Conservation (phyloP, 2,888 invertebrate species). For the Volucella inflata region DNA sequence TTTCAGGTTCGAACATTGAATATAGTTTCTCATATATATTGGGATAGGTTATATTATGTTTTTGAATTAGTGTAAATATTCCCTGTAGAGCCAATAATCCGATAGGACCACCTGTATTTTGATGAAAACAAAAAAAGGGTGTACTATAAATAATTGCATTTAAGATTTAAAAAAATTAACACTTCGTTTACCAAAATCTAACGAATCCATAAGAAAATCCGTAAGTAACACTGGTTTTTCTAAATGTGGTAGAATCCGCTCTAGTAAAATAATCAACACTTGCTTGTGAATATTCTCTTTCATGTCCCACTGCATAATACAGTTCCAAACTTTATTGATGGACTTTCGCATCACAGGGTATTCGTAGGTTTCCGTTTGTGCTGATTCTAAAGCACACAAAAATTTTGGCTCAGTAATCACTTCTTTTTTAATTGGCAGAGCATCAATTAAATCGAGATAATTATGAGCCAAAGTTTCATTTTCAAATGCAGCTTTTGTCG, state of each 20-base stretch:
- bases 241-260: constrained; percentile 91
- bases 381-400: constrained; percentile 83
- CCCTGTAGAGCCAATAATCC: constrained; percentile 96
- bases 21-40: constrained; percentile 98
- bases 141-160: constrained; percentile 10
- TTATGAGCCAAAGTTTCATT: constrained; percentile 86
- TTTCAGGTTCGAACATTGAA: constrained; percentile 94
- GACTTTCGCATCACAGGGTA: constrained; percentile 85
- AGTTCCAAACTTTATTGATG: constrained; percentile 90
- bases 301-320: constrained; percentile 90
- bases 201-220: constrained; percentile 95
- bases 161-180: not conserved
- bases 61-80: constrained; percentile 93
- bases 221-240: constrained; percentile 92
- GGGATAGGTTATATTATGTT: constrained; percentile 97
- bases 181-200: constrained; percentile 88
- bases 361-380: constrained; percentile 84
- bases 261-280: constrained; percentile 91
- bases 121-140: constrained; percentile 60
- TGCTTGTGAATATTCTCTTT: constrained; percentile 89
- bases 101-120: constrained; percentile 90
- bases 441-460: constrained; percentile 87
- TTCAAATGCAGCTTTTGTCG: constrained; percentile 85
- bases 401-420: constrained; percentile 79
- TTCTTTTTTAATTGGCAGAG: constrained; percentile 83